A percentile compares a stretch with the other conserved stretches of the same genome.
These are phyloP conservation scores for Trochalopteron elliotii DNA, from an alignment of 2,113 vertebrate species.

Conservation along the genomic window DNA sequence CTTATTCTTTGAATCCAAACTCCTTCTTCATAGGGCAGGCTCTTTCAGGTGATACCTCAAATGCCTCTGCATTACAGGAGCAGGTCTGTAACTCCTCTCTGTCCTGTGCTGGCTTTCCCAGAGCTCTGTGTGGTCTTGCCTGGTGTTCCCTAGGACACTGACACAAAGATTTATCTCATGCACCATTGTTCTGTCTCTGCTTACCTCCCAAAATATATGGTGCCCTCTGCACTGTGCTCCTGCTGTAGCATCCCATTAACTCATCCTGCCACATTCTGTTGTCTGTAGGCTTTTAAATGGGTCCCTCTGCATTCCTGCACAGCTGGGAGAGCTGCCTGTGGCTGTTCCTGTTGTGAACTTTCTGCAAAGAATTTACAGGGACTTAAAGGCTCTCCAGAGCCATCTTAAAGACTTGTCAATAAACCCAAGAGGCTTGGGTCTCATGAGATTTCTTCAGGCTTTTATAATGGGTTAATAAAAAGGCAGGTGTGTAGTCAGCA, in stretches of 20 bases:
- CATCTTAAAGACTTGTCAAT: neutral
- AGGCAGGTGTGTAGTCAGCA: neutral
- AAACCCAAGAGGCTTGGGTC: neutral
- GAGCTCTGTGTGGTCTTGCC: neutral
- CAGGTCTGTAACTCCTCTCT: rapidly evolving
- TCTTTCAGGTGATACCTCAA: neutral
- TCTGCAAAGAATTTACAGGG: neutral
- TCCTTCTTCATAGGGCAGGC: rapidly evolving
- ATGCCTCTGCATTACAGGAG: neutral
- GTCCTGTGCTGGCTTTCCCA: neutral
- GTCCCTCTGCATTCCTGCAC: neutral
- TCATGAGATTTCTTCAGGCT: neutral
- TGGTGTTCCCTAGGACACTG: neutral
- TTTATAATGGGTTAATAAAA: neutral
- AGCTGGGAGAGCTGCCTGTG: neutral
- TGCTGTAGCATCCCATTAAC: neutral
- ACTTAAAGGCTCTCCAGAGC: neutral
- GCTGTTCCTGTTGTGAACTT: neutral
- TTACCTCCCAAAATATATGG: neutral
- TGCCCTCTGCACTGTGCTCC: neutral
- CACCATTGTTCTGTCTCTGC: neutral
- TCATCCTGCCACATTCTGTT: neutral
- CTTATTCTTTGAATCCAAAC: neutral
- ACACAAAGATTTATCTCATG: neutral
- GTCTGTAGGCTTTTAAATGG: neutral